These are phyloP conservation scores for Melospiza melodia DNA, from an alignment of 2,113 vertebrate species.

Conservation along the genomic window DNA sequence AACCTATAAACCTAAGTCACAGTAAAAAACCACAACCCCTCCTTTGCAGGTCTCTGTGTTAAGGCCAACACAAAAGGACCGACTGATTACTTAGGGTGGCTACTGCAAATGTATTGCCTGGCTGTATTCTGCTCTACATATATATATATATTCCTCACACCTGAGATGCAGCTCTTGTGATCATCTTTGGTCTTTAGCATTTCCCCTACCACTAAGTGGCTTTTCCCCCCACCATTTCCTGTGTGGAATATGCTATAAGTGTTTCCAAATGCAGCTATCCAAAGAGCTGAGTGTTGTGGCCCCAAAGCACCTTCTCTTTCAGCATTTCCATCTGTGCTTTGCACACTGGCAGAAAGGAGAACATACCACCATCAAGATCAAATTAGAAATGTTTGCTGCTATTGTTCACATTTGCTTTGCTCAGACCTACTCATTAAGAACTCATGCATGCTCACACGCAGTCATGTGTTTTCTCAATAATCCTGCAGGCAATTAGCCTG, in stretches of 20 bases:
- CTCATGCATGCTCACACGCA: not conserved
- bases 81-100: not conserved
- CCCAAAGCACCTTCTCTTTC: not conserved
- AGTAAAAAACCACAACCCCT: not conserved
- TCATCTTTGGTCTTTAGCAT: not conserved
- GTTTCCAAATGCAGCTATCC: not conserved
- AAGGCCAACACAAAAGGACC: not conserved
- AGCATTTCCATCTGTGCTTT: not conserved
- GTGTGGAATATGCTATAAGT: not conserved
- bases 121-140: not conserved
- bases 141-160: too few relatives aligned
- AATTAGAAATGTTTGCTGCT: not conserved
- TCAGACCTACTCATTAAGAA: not conserved
- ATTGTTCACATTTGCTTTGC: not conserved
- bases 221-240: not conserved
- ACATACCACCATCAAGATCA: not conserved
- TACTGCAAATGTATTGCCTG: accelerated
- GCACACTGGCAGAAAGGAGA: not conserved
- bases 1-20: not conserved
- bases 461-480: not conserved
- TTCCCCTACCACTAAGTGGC: not conserved
- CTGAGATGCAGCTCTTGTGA: not conserved
- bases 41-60: not conserved
- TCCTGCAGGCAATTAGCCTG: not conserved
- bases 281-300: not conserved